These are phyloP conservation scores for Galeruca laticollis DNA, from an alignment of 2,888 invertebrate species.

Conservation along the genomic window DNA sequence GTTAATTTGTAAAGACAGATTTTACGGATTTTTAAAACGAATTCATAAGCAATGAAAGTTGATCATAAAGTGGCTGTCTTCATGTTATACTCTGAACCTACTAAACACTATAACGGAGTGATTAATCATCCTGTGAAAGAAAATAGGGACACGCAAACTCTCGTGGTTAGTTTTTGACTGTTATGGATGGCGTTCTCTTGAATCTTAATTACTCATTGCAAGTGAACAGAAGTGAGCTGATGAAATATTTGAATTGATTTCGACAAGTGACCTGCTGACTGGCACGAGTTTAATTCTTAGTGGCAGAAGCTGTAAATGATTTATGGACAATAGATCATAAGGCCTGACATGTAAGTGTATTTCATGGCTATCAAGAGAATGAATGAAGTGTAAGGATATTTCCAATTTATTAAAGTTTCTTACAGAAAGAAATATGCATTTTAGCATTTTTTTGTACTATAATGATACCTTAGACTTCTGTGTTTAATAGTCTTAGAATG, in stretches of 20 bases:
- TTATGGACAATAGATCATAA: background rate
- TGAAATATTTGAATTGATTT: constrained; percentile 18
- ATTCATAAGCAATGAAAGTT: background rate
- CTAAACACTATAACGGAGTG: background rate
- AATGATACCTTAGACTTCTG: no score
- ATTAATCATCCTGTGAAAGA: constrained; percentile 17
- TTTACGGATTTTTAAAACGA: background rate
- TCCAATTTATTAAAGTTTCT: no score
- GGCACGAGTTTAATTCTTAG: constrained; percentile 1
- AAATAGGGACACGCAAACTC: background rate
- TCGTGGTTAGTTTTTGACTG: constrained; percentile 12
- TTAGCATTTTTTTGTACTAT: no score
- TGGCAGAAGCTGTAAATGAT: constrained; percentile 1
- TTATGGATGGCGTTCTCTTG: constrained; percentile 16
- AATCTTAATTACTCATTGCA: constrained; percentile 16
- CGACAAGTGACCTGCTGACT: constrained; percentile 8
- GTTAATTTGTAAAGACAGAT: no score
- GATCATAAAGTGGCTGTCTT: background rate
- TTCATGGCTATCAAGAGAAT: background rate
- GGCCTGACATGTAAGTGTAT: background rate
- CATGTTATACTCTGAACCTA: background rate
- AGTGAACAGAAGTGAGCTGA: constrained; percentile 12
- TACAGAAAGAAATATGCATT: no score
- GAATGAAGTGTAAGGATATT: no score
- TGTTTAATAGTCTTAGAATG: no score